Base-by-base conservation (phyloP, 2,113 vertebrate genomes). In the Corynorhinus townsendii region DNA sequence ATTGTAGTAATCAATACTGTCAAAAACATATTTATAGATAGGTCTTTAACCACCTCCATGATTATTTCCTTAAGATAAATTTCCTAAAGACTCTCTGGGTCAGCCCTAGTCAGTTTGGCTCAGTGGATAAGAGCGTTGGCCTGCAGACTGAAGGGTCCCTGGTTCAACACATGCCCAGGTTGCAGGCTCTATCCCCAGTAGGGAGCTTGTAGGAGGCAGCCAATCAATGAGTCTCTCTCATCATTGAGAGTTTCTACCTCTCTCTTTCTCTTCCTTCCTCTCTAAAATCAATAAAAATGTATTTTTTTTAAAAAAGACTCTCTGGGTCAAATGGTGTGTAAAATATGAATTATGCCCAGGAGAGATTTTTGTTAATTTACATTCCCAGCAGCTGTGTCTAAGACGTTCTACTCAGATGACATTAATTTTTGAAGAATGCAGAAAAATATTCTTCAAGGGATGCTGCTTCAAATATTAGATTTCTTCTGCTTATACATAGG, bases 1-100 rank as follows among this genome's bases (percentile, higher is more conserved):
- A 84, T 80, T 47, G 83, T 84, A 89, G 91, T 69, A 86, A 73
- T 47, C 43, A 86, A 89, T 86, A 71, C 26, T 72, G 20, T 45
- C 77, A 82, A 35, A 86, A 88, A 72, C 24, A 84, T 59, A 40
- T 22, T 26, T 86, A 11, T 22, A 43, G 43, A 43, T 94, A 73
- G 43, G 79, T 86, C 35, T 89, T 83, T 91, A 94, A 91, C 69
- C 47, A 87, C 28, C 93, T 87, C 24, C 47, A 49, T 35, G 71
- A 77, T 73, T 75, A 43, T 89, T 94, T 90, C 73, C 91, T 90
- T 90, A 86, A 95, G 49, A 95, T 43, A 96, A 85, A 69, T 77
- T 62, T 33, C 52, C 52, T 59, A 82, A 92, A 81, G n/a, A 52
- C 76, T 49, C 22, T 76, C 66, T 89, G 64, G 30, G 93, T 87